Base-by-base conservation (phyloP, 2,888 invertebrate genomes). In the Geotrupes spiniger region DNA sequence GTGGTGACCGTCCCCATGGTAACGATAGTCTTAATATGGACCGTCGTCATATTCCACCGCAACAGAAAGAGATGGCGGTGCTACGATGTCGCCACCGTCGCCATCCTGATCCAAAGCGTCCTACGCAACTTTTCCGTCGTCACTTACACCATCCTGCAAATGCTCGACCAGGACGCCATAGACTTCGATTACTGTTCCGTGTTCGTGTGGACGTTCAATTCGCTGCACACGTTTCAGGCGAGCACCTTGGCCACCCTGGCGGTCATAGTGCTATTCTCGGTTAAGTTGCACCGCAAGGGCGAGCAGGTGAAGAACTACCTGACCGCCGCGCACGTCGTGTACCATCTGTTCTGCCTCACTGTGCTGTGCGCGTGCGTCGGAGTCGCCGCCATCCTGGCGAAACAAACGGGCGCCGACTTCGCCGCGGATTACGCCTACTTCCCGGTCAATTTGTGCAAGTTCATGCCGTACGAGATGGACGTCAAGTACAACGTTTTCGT, bases 281-380 rank as follows among this genome's bases (percentile, higher is more conserved):
- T 69, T 1, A 71, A 68, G 47, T 53, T 73, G 11, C 64, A 66
- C 31, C 49, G 64, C 27, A 71, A 72, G 53, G 64, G 64, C 33
- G 70, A 70, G 51, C 65, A 60, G 36, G 49, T 73, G n/a, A 62
- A 65, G 36, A 67, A 66, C 40, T 73, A 70, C 50, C 63, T 76
- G 44, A 74, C 72, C 2, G 59, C 70, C 6, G 72, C 75, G 1
- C 74, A 74, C 50, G 63, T 75, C 16, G 63, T 74, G 25, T 78
- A 78, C 59, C 78, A 79, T 59, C 58, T 79, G 42, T 76, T 75
- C 46, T 78, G 77, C 39, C 62, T 78, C 47, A 76, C 76, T 6
- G 73, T 76, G 11, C 64, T 78, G 17, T 76, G 77, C 51, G 72
- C 75, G 1, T 74, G 78, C 60, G 77, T 79, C 1, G 79, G 78